Evolutionary conservation across 2,797 vertebrate genomes (phyloP).

Genomic region (Dendrocincla tyrannina): DNA sequence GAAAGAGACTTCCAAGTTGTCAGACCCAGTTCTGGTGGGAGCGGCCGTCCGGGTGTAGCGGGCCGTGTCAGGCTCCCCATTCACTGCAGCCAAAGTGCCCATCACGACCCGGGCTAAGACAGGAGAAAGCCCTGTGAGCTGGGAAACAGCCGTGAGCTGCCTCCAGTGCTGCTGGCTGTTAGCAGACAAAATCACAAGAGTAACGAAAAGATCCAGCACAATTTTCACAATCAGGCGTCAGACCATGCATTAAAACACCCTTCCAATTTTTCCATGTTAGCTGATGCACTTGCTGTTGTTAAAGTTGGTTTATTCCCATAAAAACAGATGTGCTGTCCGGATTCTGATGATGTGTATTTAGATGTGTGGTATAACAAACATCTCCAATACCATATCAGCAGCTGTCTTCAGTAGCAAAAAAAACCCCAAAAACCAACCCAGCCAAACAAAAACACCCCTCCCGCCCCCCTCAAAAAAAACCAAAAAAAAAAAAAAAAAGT

Average conservation of each 20-base stretch:
- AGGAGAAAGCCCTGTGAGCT: neutral
- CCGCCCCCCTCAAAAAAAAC: no score
- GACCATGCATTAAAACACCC: neutral
- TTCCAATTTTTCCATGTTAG: neutral
- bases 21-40: neutral
- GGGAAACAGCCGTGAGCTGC: neutral
- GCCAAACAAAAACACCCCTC: no score
- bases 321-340: neutral
- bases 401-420: neutral
- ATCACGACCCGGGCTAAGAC: neutral
- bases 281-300: neutral
- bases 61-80: neutral
- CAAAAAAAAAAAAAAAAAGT: neutral
- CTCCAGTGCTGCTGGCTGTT: neutral
- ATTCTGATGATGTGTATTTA: neutral
- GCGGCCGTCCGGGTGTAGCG: neutral
- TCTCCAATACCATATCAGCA: neutral
- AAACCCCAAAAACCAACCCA: neutral
- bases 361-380: neutral
- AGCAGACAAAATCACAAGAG: neutral
- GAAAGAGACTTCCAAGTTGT: slow-evolving; percentile 36
- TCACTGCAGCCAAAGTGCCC: neutral
- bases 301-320: neutral
- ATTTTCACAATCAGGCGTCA: neutral
- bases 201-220: neutral